A percentile compares a stretch with the other conserved stretches of the same genome.
phyloP scores from a whole-genome alignment of 2,888 invertebrate species.

The Athalia rosae region DNA sequence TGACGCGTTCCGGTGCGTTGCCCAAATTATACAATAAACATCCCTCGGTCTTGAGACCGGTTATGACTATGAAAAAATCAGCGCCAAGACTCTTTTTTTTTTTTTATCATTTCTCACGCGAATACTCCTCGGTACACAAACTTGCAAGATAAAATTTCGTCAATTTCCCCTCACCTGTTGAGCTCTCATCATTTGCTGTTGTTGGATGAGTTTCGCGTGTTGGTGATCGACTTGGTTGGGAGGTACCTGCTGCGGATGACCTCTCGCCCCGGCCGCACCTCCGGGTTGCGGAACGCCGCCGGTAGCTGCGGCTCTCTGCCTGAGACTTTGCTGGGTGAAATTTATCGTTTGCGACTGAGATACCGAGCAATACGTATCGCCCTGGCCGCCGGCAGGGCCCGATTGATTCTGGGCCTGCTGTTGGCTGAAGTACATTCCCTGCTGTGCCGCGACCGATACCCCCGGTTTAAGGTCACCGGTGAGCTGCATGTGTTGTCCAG shows the following conservation, averaged over 20 bases:
- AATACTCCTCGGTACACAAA: neutral
- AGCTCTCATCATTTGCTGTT: constrained; percentile 75
- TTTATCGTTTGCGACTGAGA: constrained; percentile 91
- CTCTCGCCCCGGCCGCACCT: constrained; percentile 56
- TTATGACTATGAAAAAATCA: neutral
- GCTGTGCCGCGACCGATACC: constrained; percentile 89
- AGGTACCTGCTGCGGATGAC: constrained; percentile 69
- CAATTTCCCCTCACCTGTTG: constrained; percentile 64
- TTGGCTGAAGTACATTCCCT: constrained; percentile 84
- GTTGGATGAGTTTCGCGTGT: constrained; percentile 82
- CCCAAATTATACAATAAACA: neutral
- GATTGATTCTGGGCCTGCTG: constrained; percentile 61
- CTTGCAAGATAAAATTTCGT: neutral
- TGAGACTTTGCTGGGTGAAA: constrained; percentile 84
- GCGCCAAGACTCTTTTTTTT: too few relatives aligned
- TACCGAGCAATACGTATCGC: constrained; percentile 81
- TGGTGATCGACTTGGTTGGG: constrained; percentile 74
- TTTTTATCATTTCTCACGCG: neutral
- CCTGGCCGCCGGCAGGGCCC: constrained; percentile 69
- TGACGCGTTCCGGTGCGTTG: constrained; percentile 24
- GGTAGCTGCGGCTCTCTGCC: constrained; percentile 75
- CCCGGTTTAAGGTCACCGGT: constrained; percentile 83
- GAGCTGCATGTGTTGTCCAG: constrained; percentile 90
- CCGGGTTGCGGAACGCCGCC: constrained; percentile 68
- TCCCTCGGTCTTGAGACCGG: neutral